Conservation (phyloP, 2,888 invertebrate species). For the Cyclophora punctaria region DNA sequence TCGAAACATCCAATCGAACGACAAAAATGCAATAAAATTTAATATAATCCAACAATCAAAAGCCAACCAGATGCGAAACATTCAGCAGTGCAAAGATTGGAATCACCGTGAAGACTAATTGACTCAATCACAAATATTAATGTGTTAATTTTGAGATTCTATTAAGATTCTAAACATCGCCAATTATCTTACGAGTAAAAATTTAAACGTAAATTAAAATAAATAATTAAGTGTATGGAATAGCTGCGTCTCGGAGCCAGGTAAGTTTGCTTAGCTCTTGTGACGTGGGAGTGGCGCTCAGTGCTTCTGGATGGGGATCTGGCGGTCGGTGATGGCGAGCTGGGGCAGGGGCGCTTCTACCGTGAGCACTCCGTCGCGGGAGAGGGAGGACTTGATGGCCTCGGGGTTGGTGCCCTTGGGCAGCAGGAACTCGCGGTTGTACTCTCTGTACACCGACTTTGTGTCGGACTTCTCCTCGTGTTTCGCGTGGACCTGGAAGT, state of each 20-base stretch:
- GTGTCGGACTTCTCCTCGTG: conserved; percentile 98
- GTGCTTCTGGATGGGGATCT: conserved; percentile 85
- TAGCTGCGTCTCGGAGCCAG: conserved; percentile 53
- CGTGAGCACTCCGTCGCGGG: conserved; percentile 96
- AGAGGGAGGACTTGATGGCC: conserved; percentile 94
- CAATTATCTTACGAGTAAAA: conserved; percentile 56
- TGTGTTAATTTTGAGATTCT: conserved; percentile 66
- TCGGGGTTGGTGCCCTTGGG: conserved; percentile 98
- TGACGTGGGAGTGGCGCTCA: conserved; percentile 37
- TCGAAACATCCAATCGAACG: conserved; percentile 36
- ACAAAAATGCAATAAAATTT: conserved; percentile 44
- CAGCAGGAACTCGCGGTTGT: conserved; percentile 97
- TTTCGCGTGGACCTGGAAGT: conserved; percentile 93
- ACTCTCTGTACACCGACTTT: conserved; percentile 97
- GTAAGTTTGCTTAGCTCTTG: conserved; percentile 16
- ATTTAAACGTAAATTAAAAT: conserved; percentile 68
- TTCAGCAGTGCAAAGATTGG: conserved; percentile 39
- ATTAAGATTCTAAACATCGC: conserved; percentile 63
- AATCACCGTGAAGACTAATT: conserved; percentile 42
- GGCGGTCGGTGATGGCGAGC: conserved; percentile 84
- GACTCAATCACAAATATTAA: conserved; percentile 36
- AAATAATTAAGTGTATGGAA: conserved; percentile 74
- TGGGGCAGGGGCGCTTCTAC: conserved; percentile 97
- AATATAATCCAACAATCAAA: conserved; percentile 38
- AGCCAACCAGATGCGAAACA: conserved; percentile 44